Evolutionary conservation across 2,888 invertebrate genomes (phyloP), one percentile per base, ranked within the genome.

Genomic region (Patella depressa): DNA sequence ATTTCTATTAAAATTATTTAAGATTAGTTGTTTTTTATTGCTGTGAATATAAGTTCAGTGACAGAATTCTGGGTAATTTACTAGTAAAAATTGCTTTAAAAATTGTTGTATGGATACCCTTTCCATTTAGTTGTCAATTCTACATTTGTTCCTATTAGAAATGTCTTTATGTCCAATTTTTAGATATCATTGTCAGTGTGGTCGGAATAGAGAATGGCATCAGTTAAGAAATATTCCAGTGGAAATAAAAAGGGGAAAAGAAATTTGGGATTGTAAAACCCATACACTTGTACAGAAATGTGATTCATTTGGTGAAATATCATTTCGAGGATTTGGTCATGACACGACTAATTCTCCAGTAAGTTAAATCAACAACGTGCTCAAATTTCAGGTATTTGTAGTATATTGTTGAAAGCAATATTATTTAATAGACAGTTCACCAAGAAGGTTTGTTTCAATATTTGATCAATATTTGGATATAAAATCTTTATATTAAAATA

Each of bases 321-420:
- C 83, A 72, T 91, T 91, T 80, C 79, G 85, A 55, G 91, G 91
- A 3, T 91, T 90, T 82, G 90, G 90, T 11, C 85, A 86, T 74
- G 89, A 89, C 76, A 79, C 84, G n/a, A 76, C 79, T 1, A 85
- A 84, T 72, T 87, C 89, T 53, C 90, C 90, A 34, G 90, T 90
- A 80, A 85, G 86, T 84, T 74, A 11, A n/a, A 15, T 17, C 34
- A 45, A 45, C 45, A 45, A 45, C 9, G 5, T 9, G 45, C 7
- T 45, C 45, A 45, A 7, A 45, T 5, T 34, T 34, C 7, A 34
- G 34, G 34, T 45, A 45, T 45, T 7, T 45, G 7, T 45, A 45
- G 9, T 45, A 1, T 45, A 45, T 45, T 45, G 7, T 45, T 45
- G 45, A 45, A 45, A 45, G 45, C 45, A 45, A 45, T 9, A 9